Percentiles rank a stretch among this genome's conserved stretches.
phyloP scores from a whole-genome alignment of 2,888 invertebrate species.

The Xanthorhoe designata region DNA sequence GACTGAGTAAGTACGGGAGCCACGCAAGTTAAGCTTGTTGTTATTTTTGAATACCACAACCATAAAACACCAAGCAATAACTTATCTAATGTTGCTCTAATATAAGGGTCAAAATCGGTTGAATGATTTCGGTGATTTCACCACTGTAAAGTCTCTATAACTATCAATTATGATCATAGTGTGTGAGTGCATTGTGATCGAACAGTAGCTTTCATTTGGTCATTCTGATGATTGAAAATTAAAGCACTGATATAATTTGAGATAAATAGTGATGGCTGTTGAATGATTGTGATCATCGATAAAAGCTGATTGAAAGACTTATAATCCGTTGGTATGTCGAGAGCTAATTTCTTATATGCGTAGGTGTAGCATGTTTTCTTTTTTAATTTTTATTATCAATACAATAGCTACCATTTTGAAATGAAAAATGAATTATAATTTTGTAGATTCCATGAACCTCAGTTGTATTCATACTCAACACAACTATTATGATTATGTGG shows the following conservation, averaged over 20 bases:
- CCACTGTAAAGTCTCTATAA: constrained; percentile 82
- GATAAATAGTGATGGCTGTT: constrained; percentile 68
- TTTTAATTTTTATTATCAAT: background rate
- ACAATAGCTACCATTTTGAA: background rate
- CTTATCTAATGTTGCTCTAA: constrained; percentile 44
- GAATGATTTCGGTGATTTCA: constrained; percentile 66
- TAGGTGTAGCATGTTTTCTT: constrained; percentile 12
- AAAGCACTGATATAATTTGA: constrained; percentile 84
- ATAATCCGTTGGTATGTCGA: constrained; percentile 19
- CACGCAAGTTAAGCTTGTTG: constrained; percentile 80
- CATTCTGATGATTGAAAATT: constrained; percentile 81
- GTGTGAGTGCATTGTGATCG: constrained; percentile 81
- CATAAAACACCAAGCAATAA: constrained; percentile 44
- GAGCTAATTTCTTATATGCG: constrained; percentile 28
- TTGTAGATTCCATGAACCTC: too few relatives aligned
- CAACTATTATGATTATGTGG: too few relatives aligned
- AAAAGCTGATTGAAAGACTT: constrained; percentile 32
- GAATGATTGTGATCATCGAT: constrained; percentile 33
- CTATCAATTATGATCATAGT: constrained; percentile 83
- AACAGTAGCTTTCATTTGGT: constrained; percentile 82
- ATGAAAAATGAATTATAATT: too few relatives aligned
- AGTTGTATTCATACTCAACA: too few relatives aligned
- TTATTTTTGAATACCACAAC: constrained; percentile 72
- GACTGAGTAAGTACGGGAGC: constrained; percentile 83
- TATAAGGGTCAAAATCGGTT: constrained; percentile 54